These are phyloP conservation scores for Ichneumon xanthorius DNA, from an alignment of 2,888 invertebrate genomes.

Conservation along the genomic window DNA sequence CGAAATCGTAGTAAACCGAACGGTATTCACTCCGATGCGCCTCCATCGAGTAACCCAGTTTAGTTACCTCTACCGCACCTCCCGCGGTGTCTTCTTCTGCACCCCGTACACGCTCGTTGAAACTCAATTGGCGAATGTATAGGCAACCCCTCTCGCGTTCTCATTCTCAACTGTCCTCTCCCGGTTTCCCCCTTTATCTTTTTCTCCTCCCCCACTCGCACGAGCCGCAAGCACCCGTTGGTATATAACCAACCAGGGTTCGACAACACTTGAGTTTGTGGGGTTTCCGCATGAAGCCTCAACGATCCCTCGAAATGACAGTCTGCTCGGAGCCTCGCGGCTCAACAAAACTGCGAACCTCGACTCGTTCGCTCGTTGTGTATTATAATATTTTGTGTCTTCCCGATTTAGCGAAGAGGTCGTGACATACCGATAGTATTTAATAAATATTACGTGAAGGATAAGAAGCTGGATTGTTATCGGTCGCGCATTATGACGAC, in stretches of 20 bases:
- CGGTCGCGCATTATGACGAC: slow-evolving; percentile 30
- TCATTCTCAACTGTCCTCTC: slow-evolving; percentile 31
- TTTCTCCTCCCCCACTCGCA: slow-evolving; percentile 12
- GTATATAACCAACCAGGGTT: slow-evolving; percentile 71
- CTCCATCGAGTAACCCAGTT: slow-evolving; percentile 73
- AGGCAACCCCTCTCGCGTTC: slow-evolving; percentile 33
- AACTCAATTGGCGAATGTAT: slow-evolving; percentile 50
- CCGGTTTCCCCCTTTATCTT: slow-evolving; percentile 36
- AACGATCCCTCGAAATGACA: slow-evolving; percentile 76
- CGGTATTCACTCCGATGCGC: slow-evolving; percentile 25
- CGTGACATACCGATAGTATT: slow-evolving; percentile 9
- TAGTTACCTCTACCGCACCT: slow-evolving; percentile 57
- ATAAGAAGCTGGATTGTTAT: not conserved
- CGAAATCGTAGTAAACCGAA: slow-evolving; percentile 34
- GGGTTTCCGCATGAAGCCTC: slow-evolving; percentile 81
- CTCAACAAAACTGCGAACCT: slow-evolving; percentile 52
- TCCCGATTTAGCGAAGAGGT: slow-evolving; percentile 13
- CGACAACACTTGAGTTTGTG: slow-evolving; percentile 80
- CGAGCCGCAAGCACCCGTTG: slow-evolving; percentile 29
- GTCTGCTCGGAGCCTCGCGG: slow-evolving; percentile 74
- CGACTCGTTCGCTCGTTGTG: slow-evolving; percentile 26
- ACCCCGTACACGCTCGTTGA: slow-evolving; percentile 31
- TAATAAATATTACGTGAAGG: slow-evolving; percentile 7
- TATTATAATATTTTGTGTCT: slow-evolving; percentile 32
- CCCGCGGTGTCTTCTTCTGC: not conserved